phyloP scores from a whole-genome alignment of 2,797 vertebrate species.

The Pipistrellus pipistrellus region DNA sequence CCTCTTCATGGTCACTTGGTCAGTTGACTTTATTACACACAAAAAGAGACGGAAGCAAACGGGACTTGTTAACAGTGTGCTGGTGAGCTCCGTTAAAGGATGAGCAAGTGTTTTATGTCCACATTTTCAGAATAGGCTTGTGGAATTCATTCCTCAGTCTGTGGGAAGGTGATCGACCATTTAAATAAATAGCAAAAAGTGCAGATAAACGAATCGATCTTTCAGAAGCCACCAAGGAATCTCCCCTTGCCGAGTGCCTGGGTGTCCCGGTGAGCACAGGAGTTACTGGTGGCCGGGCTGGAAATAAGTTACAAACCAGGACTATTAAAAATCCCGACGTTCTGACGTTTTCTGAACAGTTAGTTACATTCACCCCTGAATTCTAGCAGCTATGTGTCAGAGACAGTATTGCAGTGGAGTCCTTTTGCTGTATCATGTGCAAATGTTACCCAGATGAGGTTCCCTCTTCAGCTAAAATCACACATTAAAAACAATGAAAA shows the following conservation, averaged over 20 bases:
- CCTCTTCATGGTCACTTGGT: conserved; percentile 84
- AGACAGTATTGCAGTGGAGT: conserved; percentile 84
- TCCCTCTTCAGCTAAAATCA: conserved; percentile 88
- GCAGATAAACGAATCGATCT: conserved; percentile 84
- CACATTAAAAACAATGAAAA: conserved; percentile 88
- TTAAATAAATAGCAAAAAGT: conserved; percentile 88
- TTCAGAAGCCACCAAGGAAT: conserved; percentile 70
- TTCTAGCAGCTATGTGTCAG: conserved; percentile 77
- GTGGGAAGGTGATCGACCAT: conserved; percentile 87
- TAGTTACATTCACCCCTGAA: conserved; percentile 73
- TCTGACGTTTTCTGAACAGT: conserved; percentile 65
- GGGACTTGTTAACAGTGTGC: conserved; percentile 87
- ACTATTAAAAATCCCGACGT: conserved; percentile 57
- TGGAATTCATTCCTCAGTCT: conserved; percentile 84
- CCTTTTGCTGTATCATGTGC: conserved; percentile 86
- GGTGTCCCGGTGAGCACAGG: conserved; percentile 65
- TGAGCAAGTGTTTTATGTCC: conserved; percentile 85
- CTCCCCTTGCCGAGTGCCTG: conserved; percentile 64
- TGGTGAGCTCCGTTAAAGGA: conserved; percentile 89
- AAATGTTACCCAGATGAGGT: conserved; percentile 87
- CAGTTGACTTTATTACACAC: conserved; percentile 83
- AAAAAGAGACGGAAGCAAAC: conserved; percentile 87
- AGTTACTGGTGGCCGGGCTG: conserved; percentile 64
- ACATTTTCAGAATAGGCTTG: conserved; percentile 85
- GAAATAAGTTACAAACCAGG: conserved; percentile 61